Evolutionary conservation across 2,797 vertebrate species (phyloP).

Genomic region (Hirundo rustica): DNA sequence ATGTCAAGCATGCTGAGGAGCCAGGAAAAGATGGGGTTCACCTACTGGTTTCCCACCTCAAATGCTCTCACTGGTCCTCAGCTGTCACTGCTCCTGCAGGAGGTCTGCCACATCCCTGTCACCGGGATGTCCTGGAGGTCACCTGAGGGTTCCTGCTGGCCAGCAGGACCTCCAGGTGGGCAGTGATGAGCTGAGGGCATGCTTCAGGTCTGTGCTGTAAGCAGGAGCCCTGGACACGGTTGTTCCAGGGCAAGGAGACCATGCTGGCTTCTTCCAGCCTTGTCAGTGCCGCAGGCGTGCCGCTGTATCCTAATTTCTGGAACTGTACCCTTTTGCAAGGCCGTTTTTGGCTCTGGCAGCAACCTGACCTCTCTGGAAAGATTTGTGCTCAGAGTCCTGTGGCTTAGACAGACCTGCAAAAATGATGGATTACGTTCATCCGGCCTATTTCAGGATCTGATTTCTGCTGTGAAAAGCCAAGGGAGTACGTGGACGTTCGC

Average conservation of each 20-base stretch:
- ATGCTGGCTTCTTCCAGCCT: neutral
- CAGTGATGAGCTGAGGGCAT: neutral
- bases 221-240: rapidly evolving
- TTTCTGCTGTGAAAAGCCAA: neutral
- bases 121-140: neutral
- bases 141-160: neutral
- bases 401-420: neutral
- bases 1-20: rapidly evolving
- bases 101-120: neutral
- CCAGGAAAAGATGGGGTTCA: neutral
- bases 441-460: neutral
- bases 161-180: neutral
- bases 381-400: neutral
- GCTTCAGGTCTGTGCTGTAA: neutral
- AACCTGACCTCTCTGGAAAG: neutral
- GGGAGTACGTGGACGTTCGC: neutral
- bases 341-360: neutral
- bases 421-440: neutral
- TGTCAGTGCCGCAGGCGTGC: rapidly evolving
- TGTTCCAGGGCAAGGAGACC: neutral
- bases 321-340: neutral
- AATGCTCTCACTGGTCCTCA: rapidly evolving
- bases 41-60: neutral
- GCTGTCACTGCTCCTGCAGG: rapidly evolving
- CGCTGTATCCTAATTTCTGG: neutral